Base-by-base conservation (phyloP, 2,797 vertebrate genomes). In the Anableps anableps region DNA sequence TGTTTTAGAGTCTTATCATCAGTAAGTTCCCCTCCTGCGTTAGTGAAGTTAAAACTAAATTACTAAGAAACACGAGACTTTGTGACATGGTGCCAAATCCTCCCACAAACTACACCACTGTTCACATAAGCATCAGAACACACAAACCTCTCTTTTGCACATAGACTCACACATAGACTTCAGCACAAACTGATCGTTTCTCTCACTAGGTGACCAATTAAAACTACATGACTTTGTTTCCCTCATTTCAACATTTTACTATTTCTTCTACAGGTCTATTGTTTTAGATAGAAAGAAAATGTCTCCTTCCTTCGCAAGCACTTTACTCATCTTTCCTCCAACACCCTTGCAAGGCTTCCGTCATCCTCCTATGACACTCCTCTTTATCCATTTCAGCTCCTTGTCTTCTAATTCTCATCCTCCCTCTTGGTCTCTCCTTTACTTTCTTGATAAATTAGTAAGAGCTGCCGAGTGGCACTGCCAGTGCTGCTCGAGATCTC, bases 361-460 rank as follows among this genome's bases (percentile, higher is more conserved):
- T 50, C 43, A 48, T 66, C 62, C 76, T 70, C 36, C 19, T 38
- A 50, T 13, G 43, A 73, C 23, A n/a, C 50, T 72, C 51, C 23
- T 16, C 48, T 43, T 60, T 58, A 48, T 41, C 31, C 10, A 38
- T 55, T 71, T 72, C 45, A 80, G 26, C 41, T 48, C 50, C 43
- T 64, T 70, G 26, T 29, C 7, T 29, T 72, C 68, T 60, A 51
- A 9, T 85, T 36, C 53, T 41, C 43, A 21, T 51, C 48, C 38
- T 75, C 36, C 64, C 58, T 50, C 86, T 58, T 55, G 58, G 62
- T 80, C 53, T 74, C 82, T 38, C 47, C 74, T 87, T 87, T 74
- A 78, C 43, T 80, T 55, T 29, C 55, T 64, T 92, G 84, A 94
- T 93, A 93, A 92, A 94, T 94, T 92, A 93, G 85, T 64, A 85